phyloP scores from a whole-genome alignment of 2,797 vertebrate genomes.

The Gymnoscopelus microlampas region DNA sequence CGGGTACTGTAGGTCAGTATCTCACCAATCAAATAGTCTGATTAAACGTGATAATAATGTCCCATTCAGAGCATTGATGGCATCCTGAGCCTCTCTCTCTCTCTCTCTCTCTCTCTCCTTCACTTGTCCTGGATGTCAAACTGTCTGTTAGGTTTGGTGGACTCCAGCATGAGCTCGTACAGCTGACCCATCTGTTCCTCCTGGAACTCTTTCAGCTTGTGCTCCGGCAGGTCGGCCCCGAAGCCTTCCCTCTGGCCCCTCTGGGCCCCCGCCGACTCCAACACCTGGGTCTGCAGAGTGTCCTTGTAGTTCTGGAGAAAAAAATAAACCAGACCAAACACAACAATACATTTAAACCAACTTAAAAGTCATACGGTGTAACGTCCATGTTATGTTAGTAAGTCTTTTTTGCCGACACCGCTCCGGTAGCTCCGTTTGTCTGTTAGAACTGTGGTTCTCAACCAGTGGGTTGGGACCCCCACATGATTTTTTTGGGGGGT shows the following conservation, averaged over 20 bases:
- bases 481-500: too few relatives aligned
- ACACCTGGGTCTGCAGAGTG: constrained; percentile 76
- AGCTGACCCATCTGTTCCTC: constrained; percentile 92
- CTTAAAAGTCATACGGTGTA: too few relatives aligned
- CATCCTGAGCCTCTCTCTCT: not conserved
- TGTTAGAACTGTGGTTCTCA: too few relatives aligned
- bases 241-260: constrained; percentile 33
- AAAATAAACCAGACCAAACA: not conserved
- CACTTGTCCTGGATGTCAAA: constrained; percentile 81
- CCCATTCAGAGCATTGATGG: too few relatives aligned
- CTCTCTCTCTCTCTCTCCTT: not conserved
- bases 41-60: too few relatives aligned
- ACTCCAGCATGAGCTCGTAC: constrained; percentile 91
- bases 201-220: constrained; percentile 83
- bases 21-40: too few relatives aligned
- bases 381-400: too few relatives aligned
- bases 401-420: too few relatives aligned
- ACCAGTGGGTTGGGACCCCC: too few relatives aligned
- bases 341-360: too few relatives aligned
- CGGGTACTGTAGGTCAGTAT: too few relatives aligned
- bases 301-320: constrained; percentile 72
- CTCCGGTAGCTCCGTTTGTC: too few relatives aligned
- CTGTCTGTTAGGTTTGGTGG: constrained; percentile 87
- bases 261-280: constrained; percentile 50
- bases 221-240: constrained; percentile 60